A percentile compares a stretch with the other conserved stretches of the same genome.
phyloP scores from a whole-genome alignment of 2,797 vertebrate genomes.

The Catharus ustulatus region DNA sequence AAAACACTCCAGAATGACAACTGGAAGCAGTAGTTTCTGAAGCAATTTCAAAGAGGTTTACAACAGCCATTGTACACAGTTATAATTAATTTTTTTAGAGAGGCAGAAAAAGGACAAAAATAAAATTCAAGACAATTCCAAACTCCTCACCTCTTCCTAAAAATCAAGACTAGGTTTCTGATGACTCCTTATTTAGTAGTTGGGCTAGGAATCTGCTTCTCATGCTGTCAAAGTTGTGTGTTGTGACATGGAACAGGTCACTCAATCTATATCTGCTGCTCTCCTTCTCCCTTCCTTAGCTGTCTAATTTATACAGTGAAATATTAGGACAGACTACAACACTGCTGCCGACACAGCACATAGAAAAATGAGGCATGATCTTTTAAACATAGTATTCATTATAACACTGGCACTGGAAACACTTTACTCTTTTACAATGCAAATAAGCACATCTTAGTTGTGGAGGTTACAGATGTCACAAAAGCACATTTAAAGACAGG shows the following conservation, averaged over 20 bases:
- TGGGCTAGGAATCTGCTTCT: background rate
- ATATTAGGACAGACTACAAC: constrained; percentile 27
- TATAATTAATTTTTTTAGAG: background rate
- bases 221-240: background rate
- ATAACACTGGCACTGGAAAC: background rate
- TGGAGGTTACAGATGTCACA: constrained; percentile 4
- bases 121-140: background rate
- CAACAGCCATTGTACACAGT: background rate
- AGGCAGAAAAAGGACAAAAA: background rate
- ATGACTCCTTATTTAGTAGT: background rate
- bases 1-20: background rate
- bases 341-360: background rate
- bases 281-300: background rate
- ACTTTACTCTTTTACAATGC: background rate
- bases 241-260: constrained; percentile 14
- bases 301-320: constrained; percentile 51
- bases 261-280: background rate
- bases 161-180: background rate
- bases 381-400: constrained; percentile 44
- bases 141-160: background rate
- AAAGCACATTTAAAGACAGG: background rate
- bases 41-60: background rate
- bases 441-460: constrained; percentile 19
- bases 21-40: background rate
- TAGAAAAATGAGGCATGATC: constrained; percentile 17